Percentiles rank a stretch among this genome's conserved stretches.
These are phyloP conservation scores for Sinosuthora webbiana DNA, from an alignment of 2,113 vertebrate genomes.

Conservation along the genomic window DNA sequence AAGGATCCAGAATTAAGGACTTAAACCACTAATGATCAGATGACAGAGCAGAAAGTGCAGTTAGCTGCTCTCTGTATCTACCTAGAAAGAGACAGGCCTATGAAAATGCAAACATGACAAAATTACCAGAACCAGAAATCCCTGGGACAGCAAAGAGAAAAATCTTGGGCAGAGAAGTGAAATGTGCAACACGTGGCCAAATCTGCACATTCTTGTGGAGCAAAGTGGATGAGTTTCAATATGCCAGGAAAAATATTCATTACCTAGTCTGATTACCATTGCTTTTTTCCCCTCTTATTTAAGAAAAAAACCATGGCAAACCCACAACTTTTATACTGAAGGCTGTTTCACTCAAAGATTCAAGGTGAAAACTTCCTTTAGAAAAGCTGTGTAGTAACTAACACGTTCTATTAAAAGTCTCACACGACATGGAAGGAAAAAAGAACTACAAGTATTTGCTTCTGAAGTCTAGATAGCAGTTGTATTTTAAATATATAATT, in stretches of 20 bases:
- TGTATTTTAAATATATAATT: neutral
- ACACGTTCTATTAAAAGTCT: neutral
- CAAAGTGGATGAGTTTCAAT: neutral
- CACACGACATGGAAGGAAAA: fast-evolving
- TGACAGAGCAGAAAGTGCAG: neutral
- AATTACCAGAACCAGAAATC: neutral
- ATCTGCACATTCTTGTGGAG: neutral
- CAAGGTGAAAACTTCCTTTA: neutral
- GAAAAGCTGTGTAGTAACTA: neutral
- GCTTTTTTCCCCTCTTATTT: neutral
- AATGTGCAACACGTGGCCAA: neutral
- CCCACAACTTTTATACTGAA: neutral
- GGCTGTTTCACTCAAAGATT: neutral
- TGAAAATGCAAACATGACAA: neutral
- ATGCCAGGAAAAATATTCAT: neutral
- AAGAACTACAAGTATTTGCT: neutral
- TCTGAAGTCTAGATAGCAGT: neutral
- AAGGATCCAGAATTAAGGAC: neutral
- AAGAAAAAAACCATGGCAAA: neutral
- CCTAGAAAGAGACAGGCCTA: neutral
- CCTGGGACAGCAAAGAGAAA: neutral
- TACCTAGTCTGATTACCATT: neutral
- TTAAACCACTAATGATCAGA: neutral
- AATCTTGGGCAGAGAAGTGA: neutral
- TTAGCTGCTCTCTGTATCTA: fast-evolving